Evolutionary conservation across 1,140 invertebrate species (phyloP).

Genomic region (Lordiphosa stackelbergi): DNA sequence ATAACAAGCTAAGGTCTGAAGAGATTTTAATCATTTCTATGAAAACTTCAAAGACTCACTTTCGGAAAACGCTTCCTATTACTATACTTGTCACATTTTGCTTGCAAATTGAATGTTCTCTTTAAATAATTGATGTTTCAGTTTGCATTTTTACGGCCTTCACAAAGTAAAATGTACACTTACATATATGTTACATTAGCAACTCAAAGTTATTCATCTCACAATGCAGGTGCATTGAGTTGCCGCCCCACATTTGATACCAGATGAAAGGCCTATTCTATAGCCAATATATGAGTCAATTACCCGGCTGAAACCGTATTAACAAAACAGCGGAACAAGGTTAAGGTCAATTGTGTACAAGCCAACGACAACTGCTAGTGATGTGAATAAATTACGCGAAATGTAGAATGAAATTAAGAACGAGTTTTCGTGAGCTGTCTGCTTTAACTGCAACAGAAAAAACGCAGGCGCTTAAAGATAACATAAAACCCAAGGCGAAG

Average conservation of each 20-base stretch:
- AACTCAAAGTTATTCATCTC: slow-evolving; percentile 2
- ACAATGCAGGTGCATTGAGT: slow-evolving; percentile 21
- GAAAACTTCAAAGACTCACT: too few relatives aligned
- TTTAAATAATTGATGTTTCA: too few relatives aligned
- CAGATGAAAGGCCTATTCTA: slow-evolving; percentile 21
- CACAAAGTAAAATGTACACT: too few relatives aligned
- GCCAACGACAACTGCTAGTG: slow-evolving; percentile 37
- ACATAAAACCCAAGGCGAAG: slow-evolving; percentile 22
- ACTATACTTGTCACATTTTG: too few relatives aligned
- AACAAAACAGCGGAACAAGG: slow-evolving; percentile 53
- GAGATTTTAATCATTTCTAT: too few relatives aligned
- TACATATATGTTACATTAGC: too few relatives aligned
- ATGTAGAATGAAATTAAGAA: slow-evolving; percentile 65
- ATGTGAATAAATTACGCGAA: slow-evolving; percentile 60
- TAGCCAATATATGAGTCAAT: slow-evolving; percentile 7
- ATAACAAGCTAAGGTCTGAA: too few relatives aligned
- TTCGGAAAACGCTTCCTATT: too few relatives aligned
- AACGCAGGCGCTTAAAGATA: slow-evolving; percentile 4
- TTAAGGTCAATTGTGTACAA: slow-evolving; percentile 64
- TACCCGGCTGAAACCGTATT: slow-evolving; percentile 23
- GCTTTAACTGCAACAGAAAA: slow-evolving; percentile 27
- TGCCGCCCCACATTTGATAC: slow-evolving; percentile 21
- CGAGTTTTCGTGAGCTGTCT: slow-evolving; percentile 37
- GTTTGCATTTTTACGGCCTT: too few relatives aligned
- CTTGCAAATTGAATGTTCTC: too few relatives aligned